Evolutionary conservation across 2,888 invertebrate genomes (phyloP).

Genomic region (Pseudanteris insignis): DNA sequence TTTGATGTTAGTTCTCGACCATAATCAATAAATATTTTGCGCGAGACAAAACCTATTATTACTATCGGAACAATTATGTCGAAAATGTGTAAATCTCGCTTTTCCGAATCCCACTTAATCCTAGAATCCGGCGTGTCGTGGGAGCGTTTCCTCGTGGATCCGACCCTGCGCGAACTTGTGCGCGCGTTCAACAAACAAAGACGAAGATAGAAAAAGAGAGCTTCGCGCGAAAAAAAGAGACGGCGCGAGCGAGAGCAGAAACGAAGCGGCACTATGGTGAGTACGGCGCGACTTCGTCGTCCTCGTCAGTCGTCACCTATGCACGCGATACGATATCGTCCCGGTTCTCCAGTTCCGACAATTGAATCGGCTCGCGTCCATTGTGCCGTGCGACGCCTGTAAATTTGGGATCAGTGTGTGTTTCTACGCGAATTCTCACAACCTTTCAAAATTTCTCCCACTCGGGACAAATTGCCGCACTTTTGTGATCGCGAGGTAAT

Average conservation of each 20-base stretch:
- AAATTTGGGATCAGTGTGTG: constrained; percentile 9
- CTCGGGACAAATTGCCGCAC: background rate
- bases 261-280: constrained; percentile 71
- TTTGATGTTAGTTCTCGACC: no score
- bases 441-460: background rate
- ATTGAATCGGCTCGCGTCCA: constrained; percentile 42
- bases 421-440: background rate
- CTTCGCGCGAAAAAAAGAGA: constrained; percentile 42
- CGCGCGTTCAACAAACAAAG: constrained; percentile 14
- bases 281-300: constrained; percentile 58
- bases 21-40: no score
- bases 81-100: no score
- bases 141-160: constrained; percentile 4
- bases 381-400: constrained; percentile 22
- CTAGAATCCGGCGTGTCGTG: background rate
- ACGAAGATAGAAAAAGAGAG: constrained; percentile 38
- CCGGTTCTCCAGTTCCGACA: constrained; percentile 50
- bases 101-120: background rate
- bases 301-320: constrained; percentile 54
- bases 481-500: background rate
- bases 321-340: constrained; percentile 55
- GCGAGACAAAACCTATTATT: no score
- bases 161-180: constrained; percentile 23
- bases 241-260: constrained; percentile 59
- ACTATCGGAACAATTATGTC: no score